Base-by-base conservation (phyloP, 2,888 invertebrate species). In the Cephalotes varians region DNA sequence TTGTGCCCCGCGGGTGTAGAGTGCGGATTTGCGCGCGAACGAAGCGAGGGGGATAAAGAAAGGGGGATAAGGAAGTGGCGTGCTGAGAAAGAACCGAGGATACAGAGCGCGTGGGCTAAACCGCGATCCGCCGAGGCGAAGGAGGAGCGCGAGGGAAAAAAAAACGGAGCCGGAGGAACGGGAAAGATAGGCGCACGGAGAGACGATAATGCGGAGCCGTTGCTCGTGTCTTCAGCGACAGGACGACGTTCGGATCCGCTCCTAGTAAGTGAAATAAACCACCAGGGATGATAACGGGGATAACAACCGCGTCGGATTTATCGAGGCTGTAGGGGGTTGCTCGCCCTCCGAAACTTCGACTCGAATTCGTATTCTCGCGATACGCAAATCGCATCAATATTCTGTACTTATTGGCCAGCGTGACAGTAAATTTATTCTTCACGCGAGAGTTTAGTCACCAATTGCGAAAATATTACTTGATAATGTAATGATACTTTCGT, bases 1-100 rank as follows among this genome's bases (percentile, higher is more conserved):
- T 88, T 89, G 91, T 91, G 90, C 81, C 83, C 84, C 84, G 91
- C 85, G 87, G 89, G 87, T 90, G 90, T 89, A 91, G 44, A 64
- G 91, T 90, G 89, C 49, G 31, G 62, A 86, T 49, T n/a, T 54
- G 71, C 82, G 86, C 76, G 73, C 69, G 82, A 71, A 25, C 5
- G 34, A 25, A 1, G n/a, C 56, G 44, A 64, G 15, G 18, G 56
- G 34, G n/a, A 60, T 21, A 28, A 15, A 31, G 67, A 60, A 21
- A 37, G 67, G 34, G 56, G 3, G 44, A 44, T 18, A 44, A n/a
- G 9, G 25, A 34, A 58, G 10, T 25, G 62, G 6, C 44, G 56
- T 21, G 25, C 28, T 31, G 40, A 56, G 64, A 21, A 49, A 71
- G 64, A 60, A 87, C 34, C 25, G 49, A 84, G 73, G 74, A 77